Evolutionary conservation across 2,888 invertebrate species (phyloP).

Genomic region (Leucophora obtusa): DNA sequence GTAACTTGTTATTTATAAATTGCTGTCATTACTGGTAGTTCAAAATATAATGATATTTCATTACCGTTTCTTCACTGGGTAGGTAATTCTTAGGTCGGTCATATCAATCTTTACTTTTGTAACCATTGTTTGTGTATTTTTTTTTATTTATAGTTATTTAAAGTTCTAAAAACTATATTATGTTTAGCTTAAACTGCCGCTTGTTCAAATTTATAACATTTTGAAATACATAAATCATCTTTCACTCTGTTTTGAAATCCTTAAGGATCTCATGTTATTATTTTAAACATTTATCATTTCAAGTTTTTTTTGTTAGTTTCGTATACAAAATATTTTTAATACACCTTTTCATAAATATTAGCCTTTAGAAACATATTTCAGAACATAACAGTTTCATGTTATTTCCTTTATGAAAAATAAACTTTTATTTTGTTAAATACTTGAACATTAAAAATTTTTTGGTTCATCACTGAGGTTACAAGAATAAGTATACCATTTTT

Average conservation of each 20-base stretch:
- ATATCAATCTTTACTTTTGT: too few species aligned
- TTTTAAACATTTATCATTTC: not conserved
- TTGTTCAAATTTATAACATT: not conserved
- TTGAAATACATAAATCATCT: not conserved
- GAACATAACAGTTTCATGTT: not conserved
- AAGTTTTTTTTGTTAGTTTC: not conserved
- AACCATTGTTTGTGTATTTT: too few species aligned
- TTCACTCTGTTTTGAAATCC: not conserved
- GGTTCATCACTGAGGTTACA: not conserved
- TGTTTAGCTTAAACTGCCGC: too few species aligned
- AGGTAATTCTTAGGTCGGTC: too few species aligned
- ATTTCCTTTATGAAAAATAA: not conserved
- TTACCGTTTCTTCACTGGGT: too few species aligned
- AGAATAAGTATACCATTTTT: conserved; percentile 18
- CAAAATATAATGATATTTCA: too few species aligned
- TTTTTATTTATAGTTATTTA: too few species aligned
- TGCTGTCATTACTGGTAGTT: too few species aligned
- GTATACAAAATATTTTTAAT: not conserved
- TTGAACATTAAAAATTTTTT: not conserved
- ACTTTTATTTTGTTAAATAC: not conserved
- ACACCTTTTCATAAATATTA: not conserved
- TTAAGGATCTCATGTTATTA: not conserved
- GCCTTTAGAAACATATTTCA: not conserved
- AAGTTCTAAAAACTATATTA: too few species aligned
- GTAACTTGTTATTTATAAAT: too few species aligned